phyloP scores from a whole-genome alignment of 2,113 vertebrate genomes.

The Columba janthina region DNA sequence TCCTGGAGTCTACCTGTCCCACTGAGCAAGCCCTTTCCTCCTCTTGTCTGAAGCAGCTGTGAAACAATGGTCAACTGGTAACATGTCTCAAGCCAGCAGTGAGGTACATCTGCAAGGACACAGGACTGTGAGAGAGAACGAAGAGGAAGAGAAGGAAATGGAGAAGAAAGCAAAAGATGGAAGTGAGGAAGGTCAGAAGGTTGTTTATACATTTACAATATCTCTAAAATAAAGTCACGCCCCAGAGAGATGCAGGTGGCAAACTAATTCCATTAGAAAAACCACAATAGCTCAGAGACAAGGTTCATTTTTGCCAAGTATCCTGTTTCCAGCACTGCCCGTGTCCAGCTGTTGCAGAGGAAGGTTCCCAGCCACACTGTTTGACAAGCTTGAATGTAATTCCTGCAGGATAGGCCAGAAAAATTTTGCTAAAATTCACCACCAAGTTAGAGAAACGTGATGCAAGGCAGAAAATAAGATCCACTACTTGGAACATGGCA shows the following conservation, averaged over 20 bases:
- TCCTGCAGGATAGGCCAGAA: neutral
- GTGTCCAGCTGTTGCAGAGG: neutral
- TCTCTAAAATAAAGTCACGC: constrained; percentile 27
- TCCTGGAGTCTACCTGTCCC: neutral
- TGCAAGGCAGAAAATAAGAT: neutral
- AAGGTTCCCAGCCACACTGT: neutral
- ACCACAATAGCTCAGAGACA: constrained; percentile 6
- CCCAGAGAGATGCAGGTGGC: constrained; percentile 37
- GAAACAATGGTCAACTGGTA: neutral
- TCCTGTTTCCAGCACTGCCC: constrained; percentile 18
- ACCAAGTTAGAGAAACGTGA: neutral
- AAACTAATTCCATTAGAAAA: constrained; percentile 21
- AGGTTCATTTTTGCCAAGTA: neutral
- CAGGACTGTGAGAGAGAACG: neutral
- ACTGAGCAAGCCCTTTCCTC: neutral
- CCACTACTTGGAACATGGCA: neutral
- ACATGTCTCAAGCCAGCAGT: neutral
- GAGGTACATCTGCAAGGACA: neutral
- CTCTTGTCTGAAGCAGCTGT: neutral
- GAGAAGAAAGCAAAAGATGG: constrained; percentile 33
- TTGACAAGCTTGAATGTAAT: neutral
- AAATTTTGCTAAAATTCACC: neutral
- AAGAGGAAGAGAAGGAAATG: constrained; percentile 40
- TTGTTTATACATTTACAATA: constrained; percentile 11
- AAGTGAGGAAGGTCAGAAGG: constrained; percentile 54